phyloP scores from a whole-genome alignment of 2,888 invertebrate genomes.

The Caenorhabditis macrosperma region DNA sequence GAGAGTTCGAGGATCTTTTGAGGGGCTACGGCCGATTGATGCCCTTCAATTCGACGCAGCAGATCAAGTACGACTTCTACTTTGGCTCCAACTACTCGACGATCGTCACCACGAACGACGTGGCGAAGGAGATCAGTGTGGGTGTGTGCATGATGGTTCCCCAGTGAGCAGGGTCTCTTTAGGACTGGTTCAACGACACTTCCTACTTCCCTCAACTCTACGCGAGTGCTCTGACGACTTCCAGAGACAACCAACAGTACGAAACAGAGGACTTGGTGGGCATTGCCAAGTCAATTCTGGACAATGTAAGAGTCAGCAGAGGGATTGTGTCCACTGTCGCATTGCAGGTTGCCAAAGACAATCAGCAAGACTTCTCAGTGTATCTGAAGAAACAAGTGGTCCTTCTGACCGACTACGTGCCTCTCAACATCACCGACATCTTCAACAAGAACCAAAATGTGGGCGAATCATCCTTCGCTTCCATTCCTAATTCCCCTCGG shows the following conservation, averaged over 20 bases:
- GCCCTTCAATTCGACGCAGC: slow-evolving; percentile 37
- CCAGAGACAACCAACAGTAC: background rate
- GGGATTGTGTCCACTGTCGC: background rate
- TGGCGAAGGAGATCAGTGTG: slow-evolving; percentile 42
- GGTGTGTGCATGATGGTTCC: background rate
- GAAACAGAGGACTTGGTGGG: slow-evolving; percentile 29
- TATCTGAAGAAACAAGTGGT: slow-evolving; percentile 66
- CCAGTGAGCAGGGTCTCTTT: slow-evolving; percentile 5
- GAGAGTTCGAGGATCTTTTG: slow-evolving; percentile 49
- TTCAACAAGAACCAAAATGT: slow-evolving; percentile 60
- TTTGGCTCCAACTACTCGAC: slow-evolving; percentile 54
- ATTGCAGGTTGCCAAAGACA: slow-evolving; percentile 57
- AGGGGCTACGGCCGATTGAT: slow-evolving; percentile 56
- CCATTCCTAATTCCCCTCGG: background rate
- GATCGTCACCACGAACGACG: slow-evolving; percentile 33
- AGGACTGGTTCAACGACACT: slow-evolving; percentile 51
- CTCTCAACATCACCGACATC: slow-evolving; percentile 52
- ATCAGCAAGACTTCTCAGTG: slow-evolving; percentile 58
- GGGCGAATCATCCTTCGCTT: background rate
- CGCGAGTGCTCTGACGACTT: slow-evolving; percentile 10
- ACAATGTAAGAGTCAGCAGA: slow-evolving; percentile 27
- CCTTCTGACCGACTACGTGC: slow-evolving; percentile 64
- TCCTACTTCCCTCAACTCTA: slow-evolving; percentile 16
- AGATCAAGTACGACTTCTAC: slow-evolving; percentile 55
- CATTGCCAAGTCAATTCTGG: slow-evolving; percentile 34